Evolutionary conservation across 1,140 invertebrate species (phyloP).

Genomic region (Drosophila nigromelanica): DNA sequence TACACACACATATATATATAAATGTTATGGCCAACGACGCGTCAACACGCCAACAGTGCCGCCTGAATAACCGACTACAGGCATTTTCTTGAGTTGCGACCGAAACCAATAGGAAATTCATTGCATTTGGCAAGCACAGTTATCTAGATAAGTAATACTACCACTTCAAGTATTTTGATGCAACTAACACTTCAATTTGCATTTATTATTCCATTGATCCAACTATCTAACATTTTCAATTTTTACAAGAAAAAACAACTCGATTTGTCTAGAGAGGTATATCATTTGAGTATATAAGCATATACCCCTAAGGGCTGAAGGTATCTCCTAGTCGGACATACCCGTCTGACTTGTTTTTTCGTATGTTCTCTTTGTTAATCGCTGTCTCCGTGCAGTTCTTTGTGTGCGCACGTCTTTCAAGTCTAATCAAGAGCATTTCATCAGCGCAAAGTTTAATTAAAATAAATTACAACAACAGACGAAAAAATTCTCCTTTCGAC

Average conservation of each 20-base stretch:
- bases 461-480: constrained; percentile 76
- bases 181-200: background rate
- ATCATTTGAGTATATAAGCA: no score
- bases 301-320: background rate
- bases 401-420: constrained; percentile 59
- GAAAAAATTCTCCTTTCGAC: constrained; percentile 20
- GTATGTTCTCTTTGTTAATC: constrained; percentile 5
- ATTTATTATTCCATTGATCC: background rate
- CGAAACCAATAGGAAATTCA: background rate
- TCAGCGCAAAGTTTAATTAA: constrained; percentile 79
- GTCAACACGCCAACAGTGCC: background rate
- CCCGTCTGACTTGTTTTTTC: constrained; percentile 4
- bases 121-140: background rate
- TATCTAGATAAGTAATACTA: no score
- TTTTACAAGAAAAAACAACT: background rate
- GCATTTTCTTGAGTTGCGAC: background rate
- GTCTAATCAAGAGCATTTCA: constrained; percentile 77
- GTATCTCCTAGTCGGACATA: background rate
- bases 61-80: background rate
- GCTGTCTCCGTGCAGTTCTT: constrained; percentile 15
- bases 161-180: background rate
- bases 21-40: background rate
- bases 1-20: background rate
- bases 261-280: no score
- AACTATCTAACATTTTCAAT: no score